These are phyloP conservation scores for Leucophenga maculata DNA, from an alignment of 2,888 invertebrate species.

Conservation along the genomic window DNA sequence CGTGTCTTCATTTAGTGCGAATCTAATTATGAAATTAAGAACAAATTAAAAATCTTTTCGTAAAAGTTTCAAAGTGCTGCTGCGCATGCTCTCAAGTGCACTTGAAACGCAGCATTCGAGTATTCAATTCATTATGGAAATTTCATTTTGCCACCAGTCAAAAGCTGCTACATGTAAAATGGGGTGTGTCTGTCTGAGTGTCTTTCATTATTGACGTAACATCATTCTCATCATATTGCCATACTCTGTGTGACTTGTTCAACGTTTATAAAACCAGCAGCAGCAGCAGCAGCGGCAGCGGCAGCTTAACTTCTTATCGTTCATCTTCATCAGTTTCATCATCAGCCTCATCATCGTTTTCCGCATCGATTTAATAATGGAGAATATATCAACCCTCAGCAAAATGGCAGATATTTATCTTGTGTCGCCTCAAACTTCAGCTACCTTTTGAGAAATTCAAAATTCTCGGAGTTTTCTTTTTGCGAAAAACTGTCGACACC, in stretches of 20 bases:
- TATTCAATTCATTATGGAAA: conserved; percentile 49
- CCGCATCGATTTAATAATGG: conserved; percentile 35
- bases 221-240: neutral
- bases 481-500: conserved; percentile 9
- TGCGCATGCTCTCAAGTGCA: conserved; percentile 21
- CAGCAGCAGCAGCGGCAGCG: neutral
- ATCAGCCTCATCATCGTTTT: conserved; percentile 23
- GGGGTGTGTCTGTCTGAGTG: neutral
- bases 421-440: neutral
- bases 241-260: conserved; percentile 6
- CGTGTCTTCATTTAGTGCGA: conserved; percentile 38
- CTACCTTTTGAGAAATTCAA: conserved; percentile 28
- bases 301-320: conserved; percentile 27
- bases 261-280: conserved; percentile 4
- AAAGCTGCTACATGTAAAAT: neutral
- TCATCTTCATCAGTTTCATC: conserved; percentile 29
- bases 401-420: conserved; percentile 24
- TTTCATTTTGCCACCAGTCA: conserved; percentile 28
- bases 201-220: neutral
- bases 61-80: conserved; percentile 19
- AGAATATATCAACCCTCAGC: neutral
- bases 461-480: conserved; percentile 27
- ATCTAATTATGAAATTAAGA: conserved; percentile 61
- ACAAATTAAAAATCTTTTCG: conserved; percentile 49
- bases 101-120: conserved; percentile 26